Evolutionary conservation across 2,888 invertebrate genomes (phyloP).

Genomic region (Drosophila cognata): DNA sequence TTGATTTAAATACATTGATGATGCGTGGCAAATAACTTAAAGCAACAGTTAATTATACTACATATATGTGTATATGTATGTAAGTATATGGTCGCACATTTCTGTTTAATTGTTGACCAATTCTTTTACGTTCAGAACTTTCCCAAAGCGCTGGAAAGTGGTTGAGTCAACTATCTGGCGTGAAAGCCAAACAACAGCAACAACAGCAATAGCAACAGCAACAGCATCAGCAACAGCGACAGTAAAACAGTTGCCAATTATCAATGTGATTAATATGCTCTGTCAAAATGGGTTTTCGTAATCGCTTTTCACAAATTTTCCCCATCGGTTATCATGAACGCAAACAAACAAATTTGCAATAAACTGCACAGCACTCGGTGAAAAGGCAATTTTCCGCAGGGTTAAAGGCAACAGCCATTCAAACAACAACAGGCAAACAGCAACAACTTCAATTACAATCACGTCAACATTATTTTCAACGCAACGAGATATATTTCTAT

Average conservation of each 20-base stretch:
- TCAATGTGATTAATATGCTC: slow-evolving; percentile 70
- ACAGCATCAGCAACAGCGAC: slow-evolving; percentile 16
- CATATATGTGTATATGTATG: background rate
- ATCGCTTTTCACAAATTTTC: slow-evolving; percentile 75
- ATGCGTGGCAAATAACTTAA: slow-evolving; percentile 81
- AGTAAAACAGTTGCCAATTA: slow-evolving; percentile 73
- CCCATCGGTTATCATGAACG: slow-evolving; percentile 73
- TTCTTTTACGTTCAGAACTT: slow-evolving; percentile 54
- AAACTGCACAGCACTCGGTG: slow-evolving; percentile 72
- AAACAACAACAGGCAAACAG: slow-evolving; percentile 30
- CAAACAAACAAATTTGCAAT: slow-evolving; percentile 76
- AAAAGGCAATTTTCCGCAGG: slow-evolving; percentile 74
- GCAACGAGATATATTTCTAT: slow-evolving; percentile 81
- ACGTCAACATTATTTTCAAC: slow-evolving; percentile 79
- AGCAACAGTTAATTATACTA: slow-evolving; percentile 48
- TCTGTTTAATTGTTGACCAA: slow-evolving; percentile 53
- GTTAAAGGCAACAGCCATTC: slow-evolving; percentile 65
- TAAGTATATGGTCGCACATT: slow-evolving; percentile 43
- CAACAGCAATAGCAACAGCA: slow-evolving; percentile 18
- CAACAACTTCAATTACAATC: slow-evolving; percentile 78
- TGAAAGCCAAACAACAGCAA: slow-evolving; percentile 48
- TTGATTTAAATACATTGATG: slow-evolving; percentile 83
- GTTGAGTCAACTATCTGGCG: slow-evolving; percentile 31
- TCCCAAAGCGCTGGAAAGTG: slow-evolving; percentile 39
- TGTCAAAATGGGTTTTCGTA: slow-evolving; percentile 75